A percentile compares a stretch with the other conserved stretches of the same genome.
Conservation (phyloP, 2,888 invertebrate species). For the Subacronicta megacephala region DNA sequence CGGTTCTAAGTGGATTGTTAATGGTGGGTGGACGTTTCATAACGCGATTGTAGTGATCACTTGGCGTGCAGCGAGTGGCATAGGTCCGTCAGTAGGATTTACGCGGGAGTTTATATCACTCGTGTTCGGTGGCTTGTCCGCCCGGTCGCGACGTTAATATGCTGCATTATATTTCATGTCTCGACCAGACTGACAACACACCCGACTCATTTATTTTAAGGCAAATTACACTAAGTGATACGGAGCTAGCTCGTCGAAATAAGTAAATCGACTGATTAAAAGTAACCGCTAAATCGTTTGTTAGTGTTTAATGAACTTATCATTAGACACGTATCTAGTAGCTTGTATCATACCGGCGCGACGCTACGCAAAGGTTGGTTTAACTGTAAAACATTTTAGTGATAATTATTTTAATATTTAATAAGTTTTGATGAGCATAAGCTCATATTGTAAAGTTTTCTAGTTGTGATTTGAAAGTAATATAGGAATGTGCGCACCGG, state of each 20-base stretch:
- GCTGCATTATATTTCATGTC: slow-evolving; percentile 46
- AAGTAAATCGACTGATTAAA: slow-evolving; percentile 70
- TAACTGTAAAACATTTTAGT: slow-evolving; percentile 61
- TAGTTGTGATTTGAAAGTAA: slow-evolving; percentile 71
- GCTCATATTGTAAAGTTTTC: slow-evolving; percentile 64
- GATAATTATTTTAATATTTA: slow-evolving; percentile 57
- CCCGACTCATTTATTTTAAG: slow-evolving; percentile 40
- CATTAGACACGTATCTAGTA: slow-evolving; percentile 42
- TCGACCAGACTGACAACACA: slow-evolving; percentile 34
- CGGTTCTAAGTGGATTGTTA: slow-evolving; percentile 48
- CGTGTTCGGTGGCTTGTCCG: slow-evolving; percentile 27
- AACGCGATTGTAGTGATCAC: slow-evolving; percentile 32
- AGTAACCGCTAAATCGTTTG: slow-evolving; percentile 56
- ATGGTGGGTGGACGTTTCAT: slow-evolving; percentile 42
- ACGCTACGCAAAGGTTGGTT: slow-evolving; percentile 35
- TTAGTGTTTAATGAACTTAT: slow-evolving; percentile 47
- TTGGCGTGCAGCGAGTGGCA: slow-evolving; percentile 40
- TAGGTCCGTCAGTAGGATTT: slow-evolving; percentile 33
- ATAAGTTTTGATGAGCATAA: slow-evolving; percentile 67
- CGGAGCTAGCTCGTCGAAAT: slow-evolving; percentile 59
- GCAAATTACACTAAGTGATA: slow-evolving; percentile 54
- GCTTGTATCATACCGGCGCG: slow-evolving; percentile 31
- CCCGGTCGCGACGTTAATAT: slow-evolving; percentile 17
- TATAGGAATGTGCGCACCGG: slow-evolving; percentile 56
- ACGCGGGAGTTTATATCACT: slow-evolving; percentile 40